These are phyloP conservation scores for Ascaphus truei DNA, from an alignment of 2,113 vertebrate species.

Conservation along the genomic window DNA sequence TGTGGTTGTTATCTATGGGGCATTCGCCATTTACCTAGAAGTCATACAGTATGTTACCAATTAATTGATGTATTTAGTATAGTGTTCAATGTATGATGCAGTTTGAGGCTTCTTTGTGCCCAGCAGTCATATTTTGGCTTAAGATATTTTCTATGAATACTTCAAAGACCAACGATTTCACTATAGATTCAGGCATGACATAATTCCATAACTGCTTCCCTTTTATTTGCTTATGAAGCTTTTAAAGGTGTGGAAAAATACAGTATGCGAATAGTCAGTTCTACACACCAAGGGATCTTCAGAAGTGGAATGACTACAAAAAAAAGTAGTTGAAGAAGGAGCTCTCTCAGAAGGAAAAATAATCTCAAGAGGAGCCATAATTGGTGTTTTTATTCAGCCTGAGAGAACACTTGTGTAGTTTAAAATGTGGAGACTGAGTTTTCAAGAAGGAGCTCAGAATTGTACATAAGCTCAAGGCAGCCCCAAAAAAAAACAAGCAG, in stretches of 20 bases:
- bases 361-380: slow-evolving; percentile 31
- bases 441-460: slow-evolving; percentile 14
- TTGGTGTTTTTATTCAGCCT: slow-evolving; percentile 12
- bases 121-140: slow-evolving; percentile 19
- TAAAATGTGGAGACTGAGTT: slow-evolving; percentile 1
- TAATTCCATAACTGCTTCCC: slow-evolving; percentile 22
- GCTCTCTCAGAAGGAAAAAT: neutral
- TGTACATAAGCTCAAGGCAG: slow-evolving; percentile 19
- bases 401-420: slow-evolving; percentile 24
- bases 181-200: slow-evolving; percentile 30
- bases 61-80: slow-evolving; percentile 1
- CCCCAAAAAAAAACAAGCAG: slow-evolving; percentile 15
- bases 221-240: slow-evolving; percentile 17
- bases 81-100: neutral
- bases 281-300: slow-evolving; percentile 20
- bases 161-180: slow-evolving; percentile 42
- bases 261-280: neutral
- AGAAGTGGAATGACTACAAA: slow-evolving; percentile 33
- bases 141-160: slow-evolving; percentile 39
- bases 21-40: neutral
- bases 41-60: neutral
- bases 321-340: slow-evolving; percentile 37
- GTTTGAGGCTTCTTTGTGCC: neutral
- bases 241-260: slow-evolving; percentile 31
- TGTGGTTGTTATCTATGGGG: neutral